phyloP scores from a whole-genome alignment of 2,797 vertebrate genomes.

The Acanthurus leucopareius region DNA sequence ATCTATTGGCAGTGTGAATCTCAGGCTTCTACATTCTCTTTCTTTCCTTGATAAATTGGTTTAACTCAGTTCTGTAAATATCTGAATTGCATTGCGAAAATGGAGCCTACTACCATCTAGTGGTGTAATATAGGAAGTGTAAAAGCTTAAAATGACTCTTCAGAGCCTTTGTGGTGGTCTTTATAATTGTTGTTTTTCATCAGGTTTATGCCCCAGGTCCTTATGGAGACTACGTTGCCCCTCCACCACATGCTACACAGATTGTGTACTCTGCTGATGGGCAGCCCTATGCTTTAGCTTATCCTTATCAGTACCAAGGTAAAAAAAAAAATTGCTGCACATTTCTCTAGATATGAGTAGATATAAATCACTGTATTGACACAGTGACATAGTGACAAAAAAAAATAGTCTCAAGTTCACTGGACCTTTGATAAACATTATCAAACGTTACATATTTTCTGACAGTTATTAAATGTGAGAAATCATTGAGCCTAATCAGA shows the following conservation, averaged over 20 bases:
- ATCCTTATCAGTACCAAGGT: slow-evolving; percentile 88
- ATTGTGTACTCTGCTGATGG: slow-evolving; percentile 90
- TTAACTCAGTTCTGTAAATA: neutral
- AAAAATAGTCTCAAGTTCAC: neutral
- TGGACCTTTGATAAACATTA: neutral
- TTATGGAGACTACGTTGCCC: slow-evolving; percentile 84
- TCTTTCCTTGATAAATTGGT: neutral
- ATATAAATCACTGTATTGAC: no score
- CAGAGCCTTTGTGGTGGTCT: neutral
- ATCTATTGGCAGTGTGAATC: neutral
- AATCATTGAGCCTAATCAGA: neutral
- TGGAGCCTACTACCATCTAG: no score
- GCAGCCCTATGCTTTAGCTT: slow-evolving; percentile 90
- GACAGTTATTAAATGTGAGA: neutral
- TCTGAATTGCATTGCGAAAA: neutral
- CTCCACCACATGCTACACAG: slow-evolving; percentile 86
- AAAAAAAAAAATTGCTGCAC: slow-evolving; percentile 11
- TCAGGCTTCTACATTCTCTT: neutral
- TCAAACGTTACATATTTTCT: neutral
- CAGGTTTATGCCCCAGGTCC: slow-evolving; percentile 90
- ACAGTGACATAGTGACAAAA: neutral
- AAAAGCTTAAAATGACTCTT: no score
- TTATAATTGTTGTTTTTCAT: neutral
- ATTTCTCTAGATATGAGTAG: neutral
- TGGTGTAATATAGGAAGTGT: no score